Evolutionary conservation across 2,797 vertebrate species (phyloP).

Genomic region (Helarctos malayanus): DNA sequence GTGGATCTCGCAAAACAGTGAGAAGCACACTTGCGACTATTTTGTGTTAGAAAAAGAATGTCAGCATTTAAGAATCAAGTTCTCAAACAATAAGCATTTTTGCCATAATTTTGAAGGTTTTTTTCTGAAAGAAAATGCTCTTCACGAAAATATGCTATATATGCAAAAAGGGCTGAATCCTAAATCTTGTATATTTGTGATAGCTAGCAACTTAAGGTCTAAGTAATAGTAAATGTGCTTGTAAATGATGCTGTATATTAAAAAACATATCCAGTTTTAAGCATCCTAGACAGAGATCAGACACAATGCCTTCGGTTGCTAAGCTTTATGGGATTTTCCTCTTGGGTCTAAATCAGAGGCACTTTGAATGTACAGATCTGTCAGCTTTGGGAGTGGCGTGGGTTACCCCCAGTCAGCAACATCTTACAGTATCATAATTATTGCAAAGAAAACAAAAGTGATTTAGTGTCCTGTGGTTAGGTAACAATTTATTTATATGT

Average conservation of each 20-base stretch:
- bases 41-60: background rate
- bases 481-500: background rate
- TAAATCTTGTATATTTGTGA: conserved; percentile 8
- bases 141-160: background rate
- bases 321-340: background rate
- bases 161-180: background rate
- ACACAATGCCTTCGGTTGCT: background rate
- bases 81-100: conserved; percentile 16
- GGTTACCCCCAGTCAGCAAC: background rate
- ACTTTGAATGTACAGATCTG: background rate
- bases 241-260: background rate
- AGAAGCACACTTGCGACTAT: background rate
- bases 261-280: background rate
- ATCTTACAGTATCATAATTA: background rate
- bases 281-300: background rate
- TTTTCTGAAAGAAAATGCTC: background rate
- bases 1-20: background rate
- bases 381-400: background rate
- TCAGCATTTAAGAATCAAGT: background rate
- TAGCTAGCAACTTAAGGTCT: background rate
- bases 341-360: background rate
- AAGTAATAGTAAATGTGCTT: background rate
- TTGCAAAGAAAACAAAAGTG: background rate
- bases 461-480: background rate
- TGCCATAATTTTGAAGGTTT: background rate